These are phyloP conservation scores for Exephanes ischioxanthus DNA, from an alignment of 2,888 invertebrate genomes.

Conservation along the genomic window DNA sequence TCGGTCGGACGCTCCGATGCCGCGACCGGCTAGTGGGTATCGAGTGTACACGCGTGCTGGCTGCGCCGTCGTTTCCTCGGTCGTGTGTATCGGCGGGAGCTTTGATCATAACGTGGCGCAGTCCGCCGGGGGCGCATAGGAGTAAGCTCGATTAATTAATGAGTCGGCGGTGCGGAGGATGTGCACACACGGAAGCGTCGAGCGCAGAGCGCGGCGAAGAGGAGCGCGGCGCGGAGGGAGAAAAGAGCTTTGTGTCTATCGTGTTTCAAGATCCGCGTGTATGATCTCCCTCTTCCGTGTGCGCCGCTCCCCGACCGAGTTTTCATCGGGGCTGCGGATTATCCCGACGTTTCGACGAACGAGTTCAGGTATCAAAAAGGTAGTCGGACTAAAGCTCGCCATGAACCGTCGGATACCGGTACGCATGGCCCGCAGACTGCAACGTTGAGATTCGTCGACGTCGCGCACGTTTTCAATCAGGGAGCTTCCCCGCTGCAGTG, in stretches of 20 bases:
- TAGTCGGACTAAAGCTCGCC: neutral
- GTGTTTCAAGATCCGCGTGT: conserved; percentile 51
- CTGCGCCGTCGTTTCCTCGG: conserved; percentile 25
- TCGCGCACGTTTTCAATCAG: conserved; percentile 7
- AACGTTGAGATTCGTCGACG: neutral
- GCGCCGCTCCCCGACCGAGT: conserved; percentile 14
- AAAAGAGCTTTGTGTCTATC: conserved; percentile 62
- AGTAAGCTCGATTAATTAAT: conserved; percentile 66
- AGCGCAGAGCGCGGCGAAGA: conserved; percentile 32
- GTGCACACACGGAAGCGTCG: conserved; percentile 56
- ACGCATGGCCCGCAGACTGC: neutral
- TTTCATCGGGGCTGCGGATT: conserved; percentile 35
- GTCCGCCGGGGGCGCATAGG: conserved; percentile 65
- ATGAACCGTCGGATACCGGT: neutral
- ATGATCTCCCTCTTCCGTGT: conserved; percentile 39
- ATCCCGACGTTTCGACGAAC: conserved; percentile 35
- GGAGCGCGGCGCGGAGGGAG: conserved; percentile 23
- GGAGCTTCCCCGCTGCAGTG: neutral
- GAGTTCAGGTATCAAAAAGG: conserved; percentile 44
- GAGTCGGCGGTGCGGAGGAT: conserved; percentile 56
- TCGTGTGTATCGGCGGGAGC: conserved; percentile 63
- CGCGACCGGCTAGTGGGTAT: conserved; percentile 53
- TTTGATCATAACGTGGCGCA: conserved; percentile 74
- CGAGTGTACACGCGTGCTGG: conserved; percentile 69
- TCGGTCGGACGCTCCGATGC: conserved; percentile 43